Conservation (phyloP, 2,113 vertebrate genomes). For the Cacatua alba region DNA sequence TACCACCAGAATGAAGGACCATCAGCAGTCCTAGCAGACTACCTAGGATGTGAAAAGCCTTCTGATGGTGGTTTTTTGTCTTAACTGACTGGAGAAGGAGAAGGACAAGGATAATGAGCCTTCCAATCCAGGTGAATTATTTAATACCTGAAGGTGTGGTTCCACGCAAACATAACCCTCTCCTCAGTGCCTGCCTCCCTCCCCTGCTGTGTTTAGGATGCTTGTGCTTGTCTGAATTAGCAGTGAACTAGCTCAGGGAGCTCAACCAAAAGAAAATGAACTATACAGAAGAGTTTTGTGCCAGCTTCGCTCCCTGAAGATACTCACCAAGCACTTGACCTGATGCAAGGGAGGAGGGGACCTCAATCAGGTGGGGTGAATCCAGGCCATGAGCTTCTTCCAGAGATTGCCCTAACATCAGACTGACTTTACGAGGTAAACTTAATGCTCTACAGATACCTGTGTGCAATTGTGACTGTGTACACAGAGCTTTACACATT, state of each 20-base stretch:
- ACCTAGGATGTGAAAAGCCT: neutral
- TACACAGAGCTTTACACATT: neutral
- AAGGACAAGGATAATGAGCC: neutral
- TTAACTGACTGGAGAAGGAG: neutral
- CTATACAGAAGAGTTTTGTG: neutral
- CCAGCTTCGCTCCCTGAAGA: neutral
- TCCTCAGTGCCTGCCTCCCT: neutral
- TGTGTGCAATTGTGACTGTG: neutral
- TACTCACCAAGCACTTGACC: neutral
- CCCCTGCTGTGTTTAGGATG: neutral
- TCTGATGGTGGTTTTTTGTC: neutral
- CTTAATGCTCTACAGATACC: neutral
- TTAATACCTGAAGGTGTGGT: neutral
- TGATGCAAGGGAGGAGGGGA: neutral
- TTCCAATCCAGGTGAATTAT: neutral
- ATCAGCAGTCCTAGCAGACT: too few species aligned
- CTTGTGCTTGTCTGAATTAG: neutral
- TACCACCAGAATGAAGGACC: neutral
- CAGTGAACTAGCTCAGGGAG: neutral
- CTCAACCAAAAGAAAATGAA: neutral
- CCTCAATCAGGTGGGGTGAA: neutral
- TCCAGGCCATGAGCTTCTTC: neutral
- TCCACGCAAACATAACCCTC: neutral
- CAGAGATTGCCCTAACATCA: neutral
- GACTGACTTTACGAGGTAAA: neutral